Evolutionary conservation across 2,797 vertebrate genomes (phyloP), one percentile per base, ranked within the genome.

Genomic region (Pogoniulus pusillus): DNA sequence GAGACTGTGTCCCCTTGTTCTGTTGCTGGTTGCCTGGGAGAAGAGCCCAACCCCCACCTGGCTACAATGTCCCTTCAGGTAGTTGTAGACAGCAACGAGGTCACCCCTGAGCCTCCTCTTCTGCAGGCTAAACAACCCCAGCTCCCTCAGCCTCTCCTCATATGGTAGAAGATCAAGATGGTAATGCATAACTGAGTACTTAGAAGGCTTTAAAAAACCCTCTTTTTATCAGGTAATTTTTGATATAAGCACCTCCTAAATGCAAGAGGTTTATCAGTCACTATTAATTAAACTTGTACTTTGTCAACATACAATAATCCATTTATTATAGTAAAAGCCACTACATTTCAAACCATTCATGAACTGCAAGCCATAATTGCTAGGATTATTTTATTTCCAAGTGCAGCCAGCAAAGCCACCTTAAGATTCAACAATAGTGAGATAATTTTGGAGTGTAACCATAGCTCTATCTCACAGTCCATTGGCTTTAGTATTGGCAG

Each of bases 261-360:
- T 88, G 87, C 90, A 97, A 97, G 96, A 87, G 85, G 94, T 98
- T 98, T 95, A 97, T 96, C 97, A 97, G 97, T 98, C 98, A 97
- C 95, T 97, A 97, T 97, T 98, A 97, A 98, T 99, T 98, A 98
- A 98, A 98, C 95, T 93, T 95, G 91, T 94, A 96, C 97, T 98
- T 98, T 98, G 97, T 98, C 98, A 98, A 97, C 97, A 98, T 97
- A 96, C 93, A 94, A 96, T 97, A 97, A 98, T 98, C 97, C 97
- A 98, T 98, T 98, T 98, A 98, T 98, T 98, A 97, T 83, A 91
- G 90, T 96, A 97, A 97, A 98, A 97, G 97, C 96, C 96, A 96
- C 98, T 98, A 96, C 97, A 98, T 98, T 98, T 97, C 97, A 97
- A 98, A 97, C 97, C 96, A 96, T 97, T 97, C 97, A 96, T 95